These are phyloP conservation scores for Drosophila subobscura DNA, from an alignment of 1,140 invertebrate genomes.

Conservation along the genomic window DNA sequence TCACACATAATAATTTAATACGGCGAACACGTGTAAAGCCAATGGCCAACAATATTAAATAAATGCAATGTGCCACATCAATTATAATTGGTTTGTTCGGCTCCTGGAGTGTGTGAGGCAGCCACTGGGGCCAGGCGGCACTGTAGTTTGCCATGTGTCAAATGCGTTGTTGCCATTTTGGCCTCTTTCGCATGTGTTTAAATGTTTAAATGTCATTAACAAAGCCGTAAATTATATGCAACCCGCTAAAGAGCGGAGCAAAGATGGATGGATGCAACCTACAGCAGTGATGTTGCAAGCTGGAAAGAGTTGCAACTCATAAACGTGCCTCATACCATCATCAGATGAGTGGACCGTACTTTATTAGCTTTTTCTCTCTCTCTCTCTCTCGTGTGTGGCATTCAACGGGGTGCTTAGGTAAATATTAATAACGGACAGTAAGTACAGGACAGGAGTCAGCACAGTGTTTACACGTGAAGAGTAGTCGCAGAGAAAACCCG, in stretches of 20 bases:
- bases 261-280: background rate
- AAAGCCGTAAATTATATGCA: constrained; percentile 75
- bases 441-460: background rate
- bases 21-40: constrained; percentile 71
- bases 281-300: background rate
- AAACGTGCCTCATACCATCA: constrained; percentile 19
- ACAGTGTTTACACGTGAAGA: constrained; percentile 10
- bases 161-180: constrained; percentile 59
- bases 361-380: constrained; percentile 68
- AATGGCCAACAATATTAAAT: constrained; percentile 62
- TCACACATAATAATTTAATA: constrained; percentile 83
- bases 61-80: constrained; percentile 64
- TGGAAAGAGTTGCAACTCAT: constrained; percentile 33
- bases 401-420: constrained; percentile 62
- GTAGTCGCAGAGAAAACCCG: too few relatives aligned
- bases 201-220: constrained; percentile 80
- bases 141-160: constrained; percentile 54
- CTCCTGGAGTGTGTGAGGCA: constrained; percentile 10
- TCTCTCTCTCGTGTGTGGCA: background rate
- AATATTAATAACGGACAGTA: constrained; percentile 71
- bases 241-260: constrained; percentile 15
- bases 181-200: constrained; percentile 63
- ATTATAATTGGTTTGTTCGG: constrained; percentile 66
- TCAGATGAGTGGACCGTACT: constrained; percentile 36
- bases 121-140: background rate